These are phyloP conservation scores for Xyrauchen texanus DNA, from an alignment of 2,113 vertebrate species.

Conservation along the genomic window DNA sequence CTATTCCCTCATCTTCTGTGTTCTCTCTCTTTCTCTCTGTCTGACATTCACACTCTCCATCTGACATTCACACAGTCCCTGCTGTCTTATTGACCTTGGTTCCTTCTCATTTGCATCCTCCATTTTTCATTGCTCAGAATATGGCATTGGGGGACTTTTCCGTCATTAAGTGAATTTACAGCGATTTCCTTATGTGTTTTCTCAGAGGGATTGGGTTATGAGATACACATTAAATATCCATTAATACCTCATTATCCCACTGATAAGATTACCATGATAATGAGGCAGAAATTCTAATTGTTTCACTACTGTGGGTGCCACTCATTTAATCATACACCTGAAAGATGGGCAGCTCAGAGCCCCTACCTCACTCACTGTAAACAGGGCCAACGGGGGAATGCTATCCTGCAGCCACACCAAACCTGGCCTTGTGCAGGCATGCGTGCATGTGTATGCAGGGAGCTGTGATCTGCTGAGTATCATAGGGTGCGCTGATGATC, in stretches of 20 bases:
- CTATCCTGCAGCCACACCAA: conserved; percentile 64
- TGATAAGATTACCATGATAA: conserved; percentile 99
- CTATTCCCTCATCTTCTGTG: conserved; percentile 33
- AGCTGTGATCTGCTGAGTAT: conserved; percentile 57
- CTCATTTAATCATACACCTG: conserved; percentile 98
- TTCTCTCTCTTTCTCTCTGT: conserved; percentile 41
- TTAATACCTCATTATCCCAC: conserved; percentile 99
- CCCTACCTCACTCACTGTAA: conserved; percentile 77
- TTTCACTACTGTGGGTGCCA: conserved; percentile 98
- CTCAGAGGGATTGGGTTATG: conserved; percentile 99
- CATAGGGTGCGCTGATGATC: conserved; percentile 58
- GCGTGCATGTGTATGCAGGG: background rate
- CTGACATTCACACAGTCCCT: conserved; percentile 82
- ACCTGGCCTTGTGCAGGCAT: conserved; percentile 49
- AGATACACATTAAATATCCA: conserved; percentile 99
- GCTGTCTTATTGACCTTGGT: conserved; percentile 97
- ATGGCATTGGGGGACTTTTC: conserved; percentile 98
- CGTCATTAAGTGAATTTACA: conserved; percentile 99
- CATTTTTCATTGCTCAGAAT: conserved; percentile 99
- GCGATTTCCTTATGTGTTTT: conserved; percentile 99
- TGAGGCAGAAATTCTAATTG: conserved; percentile 99
- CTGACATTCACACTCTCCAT: conserved; percentile 31
- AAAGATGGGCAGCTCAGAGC: conserved; percentile 79
- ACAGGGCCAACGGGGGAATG: conserved; percentile 73
- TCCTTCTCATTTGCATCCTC: conserved; percentile 94